Evolutionary conservation across 2,113 vertebrate genomes (phyloP), one percentile per base, ranked within the genome.

Genomic region (Odontesthes bonariensis): DNA sequence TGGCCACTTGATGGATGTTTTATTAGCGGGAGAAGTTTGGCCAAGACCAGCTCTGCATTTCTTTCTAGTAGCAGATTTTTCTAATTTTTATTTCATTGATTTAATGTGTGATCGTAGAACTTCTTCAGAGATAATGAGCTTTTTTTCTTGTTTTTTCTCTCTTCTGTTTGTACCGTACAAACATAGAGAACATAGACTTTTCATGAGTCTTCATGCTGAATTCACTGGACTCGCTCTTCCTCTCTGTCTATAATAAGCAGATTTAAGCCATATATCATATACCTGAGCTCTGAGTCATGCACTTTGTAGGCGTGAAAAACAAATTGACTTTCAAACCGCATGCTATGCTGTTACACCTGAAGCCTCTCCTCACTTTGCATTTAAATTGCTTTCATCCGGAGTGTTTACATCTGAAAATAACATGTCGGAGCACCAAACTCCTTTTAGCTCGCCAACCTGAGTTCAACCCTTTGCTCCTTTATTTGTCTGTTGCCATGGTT

Each of bases 281-380:
- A 42, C 69, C 74, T 77, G 8, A 81, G 75, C 59, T 59, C 53
- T 85, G 71, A 84, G 60, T 89, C 81, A 79, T 27, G 20, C 54
- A 63, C 56, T 46, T 20, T 61, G 17, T 62, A 13, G 11, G 17
- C 31, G 40, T 0, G 12, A 23, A 46, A 55, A 64, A 20, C 58
- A 38, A 22, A 57, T 14, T 49, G 44, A 42, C 27, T 52, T 27
- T 7, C 6, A 47, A 38, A 42, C 38, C 57, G 69, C 11, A 4
- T 54, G 67, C 42, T 23, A n/a, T 6, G 0, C 67, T 73, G 75
- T 16, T 49, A 77, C 80, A 81, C 77, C 77, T 69, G 54, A 67
- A 66, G 31, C 38, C 38, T 63, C 19, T 5, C 31, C 19, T 52
- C 3, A 33, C 40, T 59, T 63, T 69, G 40, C 31, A 22, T 65